Evolutionary conservation across 2,797 vertebrate species (phyloP), one percentile per base, ranked within the genome.

Genomic region (Columba guinea): DNA sequence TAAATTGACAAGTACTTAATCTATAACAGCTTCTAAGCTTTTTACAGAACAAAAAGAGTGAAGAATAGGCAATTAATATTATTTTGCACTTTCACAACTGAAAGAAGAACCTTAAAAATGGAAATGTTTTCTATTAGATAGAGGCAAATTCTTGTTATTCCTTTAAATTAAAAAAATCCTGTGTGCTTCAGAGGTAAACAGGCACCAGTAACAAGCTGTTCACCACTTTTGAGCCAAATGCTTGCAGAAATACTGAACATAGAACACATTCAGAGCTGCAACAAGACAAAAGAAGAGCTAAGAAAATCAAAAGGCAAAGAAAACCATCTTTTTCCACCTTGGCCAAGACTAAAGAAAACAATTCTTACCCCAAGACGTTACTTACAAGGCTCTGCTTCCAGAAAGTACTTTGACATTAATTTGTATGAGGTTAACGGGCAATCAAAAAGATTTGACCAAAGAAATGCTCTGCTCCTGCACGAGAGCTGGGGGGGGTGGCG

Each of bases 131-230:
- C 52, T 78, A 27, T 35, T 52, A 49, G 34, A 63, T 77, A 41
- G 67, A 80, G 19, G 32, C 35, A 86, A 75, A 83, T 80, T 87
- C 78, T 18, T 81, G 51, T 49, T 95, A 78, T 75, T 91, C 51
- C 82, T 94, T 95, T 96, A 93, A 96, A 94, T 81, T 58, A 49
- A 82, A 67, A 63, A 59, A 93, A 94, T 63, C 27, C 52, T 62
- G 10, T 19, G 81, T 68, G 69, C 95, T 96, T 90, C 64, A 32
- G 74, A 89, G 93, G 71, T 49, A 84, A 93, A 21, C n/a, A 65
- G 87, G 58, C 76, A 96, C 74, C 79, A 92, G 83, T n/a, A 91
- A 76, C 81, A 91, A 95, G 84, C 84, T 96, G 93, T 78, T 95
- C 84, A 73, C 55, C 85, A 32, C 77, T 91, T 84, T 8, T 30